Percentiles rank a stretch among this genome's conserved stretches.
Evolutionary conservation across 2,113 vertebrate genomes (phyloP).

Genomic region (Myodes glareolus): DNA sequence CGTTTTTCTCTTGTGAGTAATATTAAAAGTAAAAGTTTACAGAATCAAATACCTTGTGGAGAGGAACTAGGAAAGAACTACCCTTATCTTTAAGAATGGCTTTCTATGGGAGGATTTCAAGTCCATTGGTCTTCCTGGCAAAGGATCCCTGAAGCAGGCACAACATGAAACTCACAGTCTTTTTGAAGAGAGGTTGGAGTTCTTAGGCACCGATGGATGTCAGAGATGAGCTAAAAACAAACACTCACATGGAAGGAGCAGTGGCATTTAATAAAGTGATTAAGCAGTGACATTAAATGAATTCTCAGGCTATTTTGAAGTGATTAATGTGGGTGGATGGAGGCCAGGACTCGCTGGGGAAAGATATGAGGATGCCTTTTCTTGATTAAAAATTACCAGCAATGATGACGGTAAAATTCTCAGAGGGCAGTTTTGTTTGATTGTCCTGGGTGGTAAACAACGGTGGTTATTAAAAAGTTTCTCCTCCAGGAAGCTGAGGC

Average conservation of each 20-base stretch:
- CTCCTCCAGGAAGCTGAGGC: not conserved
- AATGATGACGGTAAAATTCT: constrained; percentile 33
- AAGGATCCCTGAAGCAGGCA: not conserved
- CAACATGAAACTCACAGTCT: not conserved
- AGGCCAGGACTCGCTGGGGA: constrained; percentile 55
- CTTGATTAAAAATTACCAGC: constrained; percentile 72
- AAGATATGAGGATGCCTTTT: not conserved
- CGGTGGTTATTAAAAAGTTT: constrained; percentile 51
- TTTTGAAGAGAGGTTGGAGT: not conserved
- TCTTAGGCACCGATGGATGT: not conserved
- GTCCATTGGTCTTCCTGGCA: not conserved
- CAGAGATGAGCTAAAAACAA: constrained; percentile 64
- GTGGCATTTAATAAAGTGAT: constrained; percentile 79
- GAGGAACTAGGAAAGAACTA: not conserved
- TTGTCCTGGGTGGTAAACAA: constrained; percentile 53
- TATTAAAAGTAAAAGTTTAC: not conserved
- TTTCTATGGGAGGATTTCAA: not conserved
- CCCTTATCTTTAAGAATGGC: not conserved
- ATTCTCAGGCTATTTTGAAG: constrained; percentile 71
- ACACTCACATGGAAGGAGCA: constrained; percentile 59
- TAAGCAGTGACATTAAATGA: constrained; percentile 78
- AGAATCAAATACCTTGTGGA: not conserved
- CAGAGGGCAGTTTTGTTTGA: constrained; percentile 57
- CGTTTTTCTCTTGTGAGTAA: not conserved
- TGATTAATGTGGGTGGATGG: constrained; percentile 68